Percentiles rank a stretch among this genome's conserved stretches.
These are phyloP conservation scores for Dryadula phaetusa DNA, from an alignment of 2,888 invertebrate species.

Conservation along the genomic window DNA sequence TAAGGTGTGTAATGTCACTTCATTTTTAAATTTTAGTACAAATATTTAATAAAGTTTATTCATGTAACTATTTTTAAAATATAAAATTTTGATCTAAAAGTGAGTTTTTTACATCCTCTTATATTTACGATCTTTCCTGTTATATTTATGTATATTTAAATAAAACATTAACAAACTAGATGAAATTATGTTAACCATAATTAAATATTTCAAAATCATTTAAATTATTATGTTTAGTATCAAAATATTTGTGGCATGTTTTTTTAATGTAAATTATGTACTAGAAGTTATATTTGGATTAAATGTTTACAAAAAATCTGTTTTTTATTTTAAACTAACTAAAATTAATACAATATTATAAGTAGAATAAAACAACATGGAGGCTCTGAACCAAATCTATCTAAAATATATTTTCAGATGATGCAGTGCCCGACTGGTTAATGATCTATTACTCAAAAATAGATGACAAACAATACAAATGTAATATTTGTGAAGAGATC, in stretches of 20 bases:
- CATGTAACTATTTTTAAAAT: too few species aligned
- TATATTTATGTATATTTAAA: too few species aligned
- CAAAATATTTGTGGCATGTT: too few species aligned
- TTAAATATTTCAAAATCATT: too few species aligned
- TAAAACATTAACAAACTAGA: too few species aligned
- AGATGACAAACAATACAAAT: constrained; percentile 55
- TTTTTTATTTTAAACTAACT: constrained; percentile 6
- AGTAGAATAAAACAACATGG: background rate
- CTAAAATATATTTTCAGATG: constrained; percentile 47
- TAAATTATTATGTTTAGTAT: too few species aligned
- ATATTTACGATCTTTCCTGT: too few species aligned
- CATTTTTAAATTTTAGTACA: too few species aligned
- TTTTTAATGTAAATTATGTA: too few species aligned
- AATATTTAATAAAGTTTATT: too few species aligned
- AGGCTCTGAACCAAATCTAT: background rate
- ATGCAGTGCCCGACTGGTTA: constrained; percentile 66
- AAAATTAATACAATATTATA: background rate
- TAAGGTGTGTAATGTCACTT: too few species aligned
- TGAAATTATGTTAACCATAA: too few species aligned
- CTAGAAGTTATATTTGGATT: background rate
- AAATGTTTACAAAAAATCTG: constrained; percentile 4
- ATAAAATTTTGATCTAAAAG: background rate
- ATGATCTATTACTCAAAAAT: constrained; percentile 66
- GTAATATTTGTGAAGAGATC: constrained; percentile 67
- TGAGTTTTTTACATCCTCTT: background rate